Base-by-base conservation (phyloP, 2,797 vertebrate genomes). In the Gastrophryne carolinensis region DNA sequence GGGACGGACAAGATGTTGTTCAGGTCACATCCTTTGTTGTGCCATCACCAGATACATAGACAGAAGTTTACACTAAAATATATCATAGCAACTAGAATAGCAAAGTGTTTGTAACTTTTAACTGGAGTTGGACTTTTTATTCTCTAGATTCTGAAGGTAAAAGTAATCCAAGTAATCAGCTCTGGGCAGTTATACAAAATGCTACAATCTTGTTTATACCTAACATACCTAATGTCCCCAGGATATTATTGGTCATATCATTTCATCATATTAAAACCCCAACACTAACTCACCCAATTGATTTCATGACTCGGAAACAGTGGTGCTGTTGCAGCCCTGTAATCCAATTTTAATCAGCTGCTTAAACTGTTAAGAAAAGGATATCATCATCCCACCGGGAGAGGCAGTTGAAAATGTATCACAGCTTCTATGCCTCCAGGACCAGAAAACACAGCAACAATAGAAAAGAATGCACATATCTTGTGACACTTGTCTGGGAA, bases 221-320 rank as follows among this genome's bases (percentile, higher is more conserved):
- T 72, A 61, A n/a, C n/a, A n/a, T n/a, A n/a, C n/a, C 35, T 37
- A 29, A 50, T 72, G 39, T 52, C 47, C 52, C 30, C 30, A 72
- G 21, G 21, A 29, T n/a, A 62, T 34, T n/a, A 62, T 34, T 62
- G 41, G 30, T 50, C 15, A 52, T 44, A 72, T 37, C 7, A 52
- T 47, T 72, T 67, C 54, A 53, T 65, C 62, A 65, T 32, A 49
- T 44, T 49, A 49, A 27, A 29, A 50, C 50, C 19, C 29, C 29
- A 52, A 57, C 26, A 41, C 29, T 53, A 53, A 70, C 60, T 72
- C 69, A 62, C 69, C 44, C 57, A 52, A 37, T 62, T 72, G 50
- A 37, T 44, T 15, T 17, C 26, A 60, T 72, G 69, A 62, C 58
- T 62, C 70, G 63, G n/a, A 34, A 53, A 53, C 32, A 29, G 23